Percentiles rank a stretch among this genome's conserved stretches.
Conservation (phyloP, 2,113 vertebrate species). For the Casuarius casuarius region DNA sequence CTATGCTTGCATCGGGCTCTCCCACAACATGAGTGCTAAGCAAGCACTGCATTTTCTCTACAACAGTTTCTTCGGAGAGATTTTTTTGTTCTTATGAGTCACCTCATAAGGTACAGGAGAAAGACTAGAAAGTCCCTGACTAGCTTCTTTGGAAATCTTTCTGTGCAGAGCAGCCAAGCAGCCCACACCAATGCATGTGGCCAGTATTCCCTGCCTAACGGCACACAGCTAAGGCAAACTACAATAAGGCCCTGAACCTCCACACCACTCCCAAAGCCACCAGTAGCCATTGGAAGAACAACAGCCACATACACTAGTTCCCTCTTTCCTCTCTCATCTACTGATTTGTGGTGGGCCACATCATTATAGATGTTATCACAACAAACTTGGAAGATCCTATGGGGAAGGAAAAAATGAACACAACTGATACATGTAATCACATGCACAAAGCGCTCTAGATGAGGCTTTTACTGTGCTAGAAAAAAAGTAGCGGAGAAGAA, state of each 20-base stretch:
- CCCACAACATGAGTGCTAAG: neutral
- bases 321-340: accelerated
- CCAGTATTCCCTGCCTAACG: neutral
- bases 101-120: neutral
- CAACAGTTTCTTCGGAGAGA: neutral
- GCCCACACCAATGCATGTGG: neutral
- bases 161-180: neutral
- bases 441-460: neutral
- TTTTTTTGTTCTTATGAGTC: neutral
- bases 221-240: neutral
- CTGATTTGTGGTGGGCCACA: neutral
- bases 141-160: neutral
- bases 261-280: neutral
- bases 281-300: neutral
- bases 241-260: accelerated
- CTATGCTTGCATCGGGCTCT: neutral
- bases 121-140: neutral
- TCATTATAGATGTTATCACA: neutral
- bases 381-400: neutral
- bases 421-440: neutral
- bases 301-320: neutral
- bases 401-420: neutral
- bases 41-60: neutral
- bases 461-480: neutral
- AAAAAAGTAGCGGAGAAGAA: neutral